Conservation (phyloP, 2,113 vertebrate genomes). For the Vidua macroura region DNA sequence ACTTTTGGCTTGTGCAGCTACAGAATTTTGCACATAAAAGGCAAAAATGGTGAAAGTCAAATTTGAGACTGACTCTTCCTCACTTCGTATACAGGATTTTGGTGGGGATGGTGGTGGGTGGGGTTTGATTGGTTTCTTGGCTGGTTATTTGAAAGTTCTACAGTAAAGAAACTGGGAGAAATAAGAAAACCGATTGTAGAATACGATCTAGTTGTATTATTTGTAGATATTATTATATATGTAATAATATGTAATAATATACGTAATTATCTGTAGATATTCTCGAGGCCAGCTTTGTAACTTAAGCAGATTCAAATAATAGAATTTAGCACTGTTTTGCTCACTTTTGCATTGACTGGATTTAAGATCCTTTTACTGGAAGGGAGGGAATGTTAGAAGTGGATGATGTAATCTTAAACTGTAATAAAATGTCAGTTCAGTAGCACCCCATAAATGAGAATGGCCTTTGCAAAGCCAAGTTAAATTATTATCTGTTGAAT, state of each 20-base stretch:
- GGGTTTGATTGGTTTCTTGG: not conserved
- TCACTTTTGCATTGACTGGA: not conserved
- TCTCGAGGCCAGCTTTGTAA: not conserved
- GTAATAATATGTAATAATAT: no score
- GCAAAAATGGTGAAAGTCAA: not conserved
- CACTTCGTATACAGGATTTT: not conserved
- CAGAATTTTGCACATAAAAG: not conserved
- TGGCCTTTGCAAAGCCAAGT: not conserved
- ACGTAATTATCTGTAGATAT: not conserved
- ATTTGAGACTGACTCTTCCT: not conserved
- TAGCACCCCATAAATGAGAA: not conserved
- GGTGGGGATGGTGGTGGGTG: not conserved
- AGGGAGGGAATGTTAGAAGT: not conserved
- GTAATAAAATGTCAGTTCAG: not conserved
- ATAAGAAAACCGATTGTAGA: not conserved
- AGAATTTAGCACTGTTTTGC: not conserved
- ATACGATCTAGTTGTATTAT: not conserved
- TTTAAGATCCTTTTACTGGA: not conserved
- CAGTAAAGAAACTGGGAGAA: not conserved
- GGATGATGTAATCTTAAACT: not conserved
- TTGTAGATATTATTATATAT: no score
- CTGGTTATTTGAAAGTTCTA: not conserved
- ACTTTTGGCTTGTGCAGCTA: not conserved
- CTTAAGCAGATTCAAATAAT: not conserved
- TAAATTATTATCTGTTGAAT: not conserved